Percentiles rank a stretch among this genome's conserved stretches.
phyloP scores from a whole-genome alignment of 2,888 invertebrate genomes.

The Mellilla xanthometata region DNA sequence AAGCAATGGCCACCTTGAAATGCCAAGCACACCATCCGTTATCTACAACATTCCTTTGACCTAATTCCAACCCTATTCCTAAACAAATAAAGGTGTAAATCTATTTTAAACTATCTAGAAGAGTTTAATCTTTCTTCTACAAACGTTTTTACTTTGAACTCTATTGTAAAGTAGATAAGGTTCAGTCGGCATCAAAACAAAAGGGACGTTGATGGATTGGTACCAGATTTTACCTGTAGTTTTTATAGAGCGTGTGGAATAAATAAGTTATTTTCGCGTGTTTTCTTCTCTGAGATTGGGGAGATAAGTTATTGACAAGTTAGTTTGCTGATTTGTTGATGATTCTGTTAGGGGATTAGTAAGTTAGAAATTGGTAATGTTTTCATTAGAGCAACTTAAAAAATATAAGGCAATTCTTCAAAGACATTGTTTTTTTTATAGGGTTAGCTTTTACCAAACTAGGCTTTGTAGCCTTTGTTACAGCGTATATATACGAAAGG shows the following conservation, averaged over 20 bases:
- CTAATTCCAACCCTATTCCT: constrained; percentile 27
- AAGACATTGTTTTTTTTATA: too few species aligned
- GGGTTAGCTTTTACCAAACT: too few species aligned
- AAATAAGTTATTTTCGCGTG: constrained; percentile 19
- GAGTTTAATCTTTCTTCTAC: constrained; percentile 13
- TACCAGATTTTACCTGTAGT: constrained; percentile 21
- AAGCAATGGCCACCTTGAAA: constrained; percentile 30
- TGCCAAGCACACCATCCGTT: constrained; percentile 41
- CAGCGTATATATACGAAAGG: too few species aligned
- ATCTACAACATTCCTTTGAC: constrained; percentile 52
- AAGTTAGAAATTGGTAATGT: neutral
- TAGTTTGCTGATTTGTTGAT: neutral
- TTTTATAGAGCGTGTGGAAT: constrained; percentile 15
- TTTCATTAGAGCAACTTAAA: too few species aligned
- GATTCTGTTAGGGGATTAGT: neutral
- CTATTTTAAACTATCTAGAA: constrained; percentile 4
- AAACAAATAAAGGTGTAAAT: constrained; percentile 24
- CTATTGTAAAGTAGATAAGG: neutral
- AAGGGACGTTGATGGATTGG: constrained; percentile 27
- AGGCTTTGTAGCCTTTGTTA: too few species aligned
- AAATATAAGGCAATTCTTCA: too few species aligned
- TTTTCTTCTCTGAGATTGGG: constrained; percentile 19
- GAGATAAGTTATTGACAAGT: neutral
- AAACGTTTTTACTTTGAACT: neutral
- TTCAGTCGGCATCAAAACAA: neutral